Percentiles rank a stretch among this genome's conserved stretches.
phyloP scores from a whole-genome alignment of 2,797 vertebrate species.

The Ctenochaetus hawaiiensis region DNA sequence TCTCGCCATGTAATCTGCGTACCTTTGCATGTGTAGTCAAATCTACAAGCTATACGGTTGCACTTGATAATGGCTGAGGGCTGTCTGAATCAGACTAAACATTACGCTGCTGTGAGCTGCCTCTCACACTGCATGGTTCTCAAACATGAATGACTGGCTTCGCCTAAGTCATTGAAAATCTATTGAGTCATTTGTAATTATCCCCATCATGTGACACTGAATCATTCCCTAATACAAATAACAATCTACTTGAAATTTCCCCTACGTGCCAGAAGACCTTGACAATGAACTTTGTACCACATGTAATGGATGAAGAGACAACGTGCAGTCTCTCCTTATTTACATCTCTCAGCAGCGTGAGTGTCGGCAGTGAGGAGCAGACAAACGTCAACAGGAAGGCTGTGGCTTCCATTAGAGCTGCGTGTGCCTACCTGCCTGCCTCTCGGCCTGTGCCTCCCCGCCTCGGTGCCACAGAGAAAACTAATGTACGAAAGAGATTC shows the following conservation, averaged over 20 bases:
- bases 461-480: slow-evolving; percentile 42
- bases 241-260: slow-evolving; percentile 22
- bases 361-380: slow-evolving; percentile 28
- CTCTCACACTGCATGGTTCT: slow-evolving; percentile 14
- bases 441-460: slow-evolving; percentile 30
- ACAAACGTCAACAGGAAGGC: slow-evolving; percentile 63
- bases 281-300: slow-evolving; percentile 23
- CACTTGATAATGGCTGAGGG: background rate
- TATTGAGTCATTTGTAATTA: slow-evolving; percentile 43
- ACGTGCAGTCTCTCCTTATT: slow-evolving; percentile 34
- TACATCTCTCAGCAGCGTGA: slow-evolving; percentile 38
- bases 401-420: slow-evolving; percentile 55
- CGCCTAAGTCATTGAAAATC: slow-evolving; percentile 39
- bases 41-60: background rate
- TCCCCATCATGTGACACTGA: slow-evolving; percentile 12
- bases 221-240: slow-evolving; percentile 22
- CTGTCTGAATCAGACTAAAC: slow-evolving; percentile 31
- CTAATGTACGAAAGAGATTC: slow-evolving; percentile 54
- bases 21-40: slow-evolving; percentile 7
- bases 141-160: slow-evolving; percentile 31
- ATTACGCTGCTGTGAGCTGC: background rate
- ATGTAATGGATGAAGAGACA: slow-evolving; percentile 18
- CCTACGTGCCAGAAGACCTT: background rate
- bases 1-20: background rate
- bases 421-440: slow-evolving; percentile 47